These are phyloP conservation scores for Tenthredo distinguenda DNA, from an alignment of 2,888 invertebrate species.

Conservation along the genomic window DNA sequence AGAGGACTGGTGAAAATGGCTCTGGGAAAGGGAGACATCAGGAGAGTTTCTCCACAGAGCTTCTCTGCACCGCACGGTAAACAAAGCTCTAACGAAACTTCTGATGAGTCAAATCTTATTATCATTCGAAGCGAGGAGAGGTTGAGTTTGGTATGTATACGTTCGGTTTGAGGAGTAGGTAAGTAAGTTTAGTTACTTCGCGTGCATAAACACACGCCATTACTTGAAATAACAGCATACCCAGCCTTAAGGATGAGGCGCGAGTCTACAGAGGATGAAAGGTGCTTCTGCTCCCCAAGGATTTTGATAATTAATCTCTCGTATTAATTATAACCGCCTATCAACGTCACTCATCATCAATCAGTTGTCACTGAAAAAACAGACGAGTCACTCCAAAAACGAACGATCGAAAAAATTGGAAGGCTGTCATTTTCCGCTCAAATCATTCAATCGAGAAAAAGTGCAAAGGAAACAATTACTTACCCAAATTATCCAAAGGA, in stretches of 20 bases:
- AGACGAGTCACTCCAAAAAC: background rate
- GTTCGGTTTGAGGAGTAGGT: constrained; percentile 66
- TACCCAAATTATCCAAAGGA: background rate
- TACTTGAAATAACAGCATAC: constrained; percentile 67
- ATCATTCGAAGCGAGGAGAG: constrained; percentile 67
- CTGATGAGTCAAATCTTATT: constrained; percentile 75
- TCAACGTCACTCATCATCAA: constrained; percentile 35
- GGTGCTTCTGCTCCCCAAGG: constrained; percentile 17
- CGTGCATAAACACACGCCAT: constrained; percentile 71
- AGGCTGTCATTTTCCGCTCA: background rate
- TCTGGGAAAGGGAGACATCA: background rate
- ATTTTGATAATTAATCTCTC: constrained; percentile 49
- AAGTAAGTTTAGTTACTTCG: constrained; percentile 71
- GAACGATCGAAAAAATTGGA: background rate
- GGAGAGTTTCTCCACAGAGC: constrained; percentile 10
- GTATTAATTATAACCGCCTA: constrained; percentile 33
- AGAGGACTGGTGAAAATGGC: constrained; percentile 10
- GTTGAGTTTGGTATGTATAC: constrained; percentile 60
- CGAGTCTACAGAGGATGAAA: constrained; percentile 31
- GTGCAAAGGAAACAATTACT: background rate
- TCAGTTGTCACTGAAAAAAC: background rate
- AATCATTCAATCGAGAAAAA: background rate
- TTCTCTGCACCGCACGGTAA: constrained; percentile 61
- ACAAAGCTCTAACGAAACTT: constrained; percentile 74
- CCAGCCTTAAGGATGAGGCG: background rate